phyloP scores from a whole-genome alignment of 2,888 invertebrate species.

The Eupithecia subumbrata region DNA sequence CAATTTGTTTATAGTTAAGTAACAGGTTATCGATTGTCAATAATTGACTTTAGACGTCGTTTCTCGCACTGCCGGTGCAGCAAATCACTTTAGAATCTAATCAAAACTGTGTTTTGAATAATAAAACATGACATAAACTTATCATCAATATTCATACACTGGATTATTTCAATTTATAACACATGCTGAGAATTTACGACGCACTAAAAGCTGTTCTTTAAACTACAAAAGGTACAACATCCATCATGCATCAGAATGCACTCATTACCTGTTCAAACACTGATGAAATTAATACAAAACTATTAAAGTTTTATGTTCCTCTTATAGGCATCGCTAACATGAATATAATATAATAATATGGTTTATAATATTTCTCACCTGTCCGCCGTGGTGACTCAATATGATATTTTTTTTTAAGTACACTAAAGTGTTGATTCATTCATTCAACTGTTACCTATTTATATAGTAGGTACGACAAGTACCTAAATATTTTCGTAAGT shows the following conservation, averaged over 20 bases:
- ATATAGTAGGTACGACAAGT: too few species aligned
- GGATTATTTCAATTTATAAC: background rate
- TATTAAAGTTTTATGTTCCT: background rate
- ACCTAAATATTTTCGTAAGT: background rate
- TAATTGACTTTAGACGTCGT: slow-evolving; percentile 26
- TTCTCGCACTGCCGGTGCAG: slow-evolving; percentile 30
- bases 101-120: slow-evolving; percentile 10
- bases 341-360: too few species aligned
- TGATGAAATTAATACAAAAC: background rate
- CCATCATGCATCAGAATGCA: background rate
- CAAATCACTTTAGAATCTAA: slow-evolving; percentile 16
- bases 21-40: slow-evolving; percentile 40
- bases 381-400: background rate
- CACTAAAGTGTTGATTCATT: too few species aligned
- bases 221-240: background rate
- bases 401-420: too few species aligned
- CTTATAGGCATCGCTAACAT: background rate
- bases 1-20: background rate
- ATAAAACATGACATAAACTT: background rate
- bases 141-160: slow-evolving; percentile 2
- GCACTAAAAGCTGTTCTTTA: background rate
- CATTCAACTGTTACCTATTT: too few species aligned
- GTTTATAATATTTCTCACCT: background rate
- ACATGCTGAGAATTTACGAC: background rate
- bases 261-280: background rate